A percentile compares a stretch with the other conserved stretches of the same genome.
Evolutionary conservation across 2,888 invertebrate genomes (phyloP).

Genomic region (Pristionchus mayeri): DNA sequence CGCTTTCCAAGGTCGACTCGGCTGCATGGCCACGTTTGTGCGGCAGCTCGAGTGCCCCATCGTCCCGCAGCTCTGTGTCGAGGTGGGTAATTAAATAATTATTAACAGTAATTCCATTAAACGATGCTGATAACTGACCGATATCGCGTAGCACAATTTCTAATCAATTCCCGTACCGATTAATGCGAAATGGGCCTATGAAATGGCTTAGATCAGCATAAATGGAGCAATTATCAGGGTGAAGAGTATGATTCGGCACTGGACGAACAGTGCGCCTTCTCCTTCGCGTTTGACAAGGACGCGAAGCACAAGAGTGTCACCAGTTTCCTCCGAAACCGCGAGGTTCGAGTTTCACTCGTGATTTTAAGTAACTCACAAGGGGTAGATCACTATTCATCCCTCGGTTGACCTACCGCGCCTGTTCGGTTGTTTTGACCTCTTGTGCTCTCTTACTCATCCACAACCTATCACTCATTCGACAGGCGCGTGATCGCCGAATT

Average conservation of each 20-base stretch:
- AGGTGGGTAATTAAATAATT: neutral
- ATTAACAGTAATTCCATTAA: neutral
- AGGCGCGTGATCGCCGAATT: neutral
- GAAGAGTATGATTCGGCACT: neutral
- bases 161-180: too few relatives aligned
- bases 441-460: too few relatives aligned
- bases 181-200: too few relatives aligned
- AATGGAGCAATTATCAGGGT: neutral
- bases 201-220: neutral
- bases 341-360: neutral
- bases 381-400: neutral
- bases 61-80: constrained; percentile 35
- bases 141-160: too few relatives aligned
- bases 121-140: neutral
- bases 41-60: constrained; percentile 6
- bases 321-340: neutral
- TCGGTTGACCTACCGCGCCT: neutral
- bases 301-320: neutral
- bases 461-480: neutral
- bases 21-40: neutral
- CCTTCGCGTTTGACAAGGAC: neutral
- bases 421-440: too few relatives aligned
- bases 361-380: neutral
- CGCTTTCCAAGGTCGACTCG: neutral
- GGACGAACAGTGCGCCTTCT: neutral